Base-by-base conservation (phyloP, 1,140 invertebrate genomes). In the Leptonema lineaticorne region DNA sequence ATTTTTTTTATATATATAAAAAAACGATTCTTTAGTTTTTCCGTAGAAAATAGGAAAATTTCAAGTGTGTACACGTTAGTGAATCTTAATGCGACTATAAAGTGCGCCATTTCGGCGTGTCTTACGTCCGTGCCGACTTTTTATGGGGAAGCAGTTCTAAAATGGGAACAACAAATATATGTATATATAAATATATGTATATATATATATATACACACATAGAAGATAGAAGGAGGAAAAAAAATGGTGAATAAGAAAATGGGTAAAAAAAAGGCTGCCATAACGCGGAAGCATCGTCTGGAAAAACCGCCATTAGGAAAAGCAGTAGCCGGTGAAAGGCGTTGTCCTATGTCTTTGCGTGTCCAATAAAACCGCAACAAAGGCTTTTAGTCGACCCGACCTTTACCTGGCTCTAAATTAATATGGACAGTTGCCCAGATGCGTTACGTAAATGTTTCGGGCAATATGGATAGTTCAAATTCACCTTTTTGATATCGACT, bases 361-460 rank as follows among this genome's bases (percentile, higher is more conserved):
- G 57, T 62, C 59, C 59, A 41, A 45, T 37, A 62, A 62, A 45
- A 27, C 59, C 30, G 59, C 59, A 27, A 27, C 37, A n/a, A 41
- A 45, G 22, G 59, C 59, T 62, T 62, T 62, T 62, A 62, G 59
- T 6, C 29, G 16, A 22, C 58, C 30, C 14, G 28, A 37, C 33
- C 59, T 22, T 41, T 37, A 62, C 59, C 59, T 37, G 29, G 28
- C 3, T 24, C 8, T 37, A 62, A 62, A 62, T 62, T 62, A 62
- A 62, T 45, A 62, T 45, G 33, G 59, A 62, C 59, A 62, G 59
- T 27, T 62, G 37, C 37, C 9, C 11, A 9, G 37, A 41, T 14
- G 37, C 37, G 37, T 41, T 41, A 4, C 37, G 37, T 16, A 41
- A 41, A 41, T n/a, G n/a, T n/a, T n/a, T n/a, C n/a, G n/a, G n/a